These are phyloP conservation scores for Thamnophis sirtalis DNA, from an alignment of 2,113 vertebrate species.

Conservation along the genomic window DNA sequence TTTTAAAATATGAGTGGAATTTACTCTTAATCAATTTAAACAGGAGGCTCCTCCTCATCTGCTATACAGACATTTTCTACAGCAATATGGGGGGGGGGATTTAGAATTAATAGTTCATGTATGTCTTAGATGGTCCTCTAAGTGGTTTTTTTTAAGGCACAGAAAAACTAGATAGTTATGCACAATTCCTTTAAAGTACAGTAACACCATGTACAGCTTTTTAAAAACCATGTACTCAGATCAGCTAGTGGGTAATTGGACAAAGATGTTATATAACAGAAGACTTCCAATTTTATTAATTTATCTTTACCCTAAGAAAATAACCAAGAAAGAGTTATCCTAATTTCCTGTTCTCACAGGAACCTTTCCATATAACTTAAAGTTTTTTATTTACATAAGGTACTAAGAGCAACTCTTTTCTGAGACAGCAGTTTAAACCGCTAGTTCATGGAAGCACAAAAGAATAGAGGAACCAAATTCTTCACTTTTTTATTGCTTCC, in stretches of 20 bases:
- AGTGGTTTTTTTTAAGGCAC: background rate
- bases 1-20: background rate
- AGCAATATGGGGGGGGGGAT: background rate
- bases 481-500: constrained; percentile 67
- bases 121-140: background rate
- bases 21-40: background rate
- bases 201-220: background rate
- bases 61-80: background rate
- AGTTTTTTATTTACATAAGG: background rate
- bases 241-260: background rate
- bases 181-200: background rate
- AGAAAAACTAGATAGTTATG: background rate
- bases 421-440: background rate
- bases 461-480: constrained; percentile 36
- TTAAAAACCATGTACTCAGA: background rate
- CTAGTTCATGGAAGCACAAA: background rate
- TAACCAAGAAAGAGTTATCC: background rate
- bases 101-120: background rate
- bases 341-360: background rate
- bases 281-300: background rate
- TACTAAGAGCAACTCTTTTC: background rate
- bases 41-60: no score
- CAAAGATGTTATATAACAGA: background rate
- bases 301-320: background rate
- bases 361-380: background rate